Evolutionary conservation across 2,797 vertebrate genomes (phyloP).

Genomic region (Melopsittacus undulatus): DNA sequence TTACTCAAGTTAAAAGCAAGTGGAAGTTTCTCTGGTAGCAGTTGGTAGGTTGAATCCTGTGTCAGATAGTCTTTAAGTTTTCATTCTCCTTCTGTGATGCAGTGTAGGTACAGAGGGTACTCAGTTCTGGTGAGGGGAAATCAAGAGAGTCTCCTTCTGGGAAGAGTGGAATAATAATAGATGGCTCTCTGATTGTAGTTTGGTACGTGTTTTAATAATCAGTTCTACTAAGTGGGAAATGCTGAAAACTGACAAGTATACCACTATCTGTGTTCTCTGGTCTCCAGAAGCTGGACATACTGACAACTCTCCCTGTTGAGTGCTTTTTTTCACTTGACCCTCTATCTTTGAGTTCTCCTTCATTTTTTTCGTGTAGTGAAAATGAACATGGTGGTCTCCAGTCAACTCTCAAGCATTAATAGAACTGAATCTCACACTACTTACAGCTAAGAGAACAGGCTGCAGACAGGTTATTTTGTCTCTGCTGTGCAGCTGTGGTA

Average conservation of each 20-base stretch:
- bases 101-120: not conserved
- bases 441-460: not conserved
- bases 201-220: not conserved
- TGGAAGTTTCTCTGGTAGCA: not conserved
- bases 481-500: conserved; percentile 40
- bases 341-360: conserved; percentile 1
- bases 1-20: not conserved
- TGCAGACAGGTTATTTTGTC: not conserved
- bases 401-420: conserved; percentile 20
- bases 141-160: not conserved
- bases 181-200: conserved; percentile 5
- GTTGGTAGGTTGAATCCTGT: not conserved
- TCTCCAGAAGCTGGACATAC: conserved; percentile 17
- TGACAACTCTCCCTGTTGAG: not conserved
- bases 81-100: not conserved
- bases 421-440: conserved; percentile 1
- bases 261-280: not conserved
- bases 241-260: not conserved
- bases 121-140: not conserved
- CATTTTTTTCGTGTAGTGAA: conserved; percentile 17
- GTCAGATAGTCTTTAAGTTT: not conserved
- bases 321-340: conserved; percentile 1
- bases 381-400: conserved; percentile 34
- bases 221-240: not conserved
- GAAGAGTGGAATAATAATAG: not conserved